phyloP scores from a whole-genome alignment of 2,113 vertebrate genomes.

The Protomyctophum bolini region DNA sequence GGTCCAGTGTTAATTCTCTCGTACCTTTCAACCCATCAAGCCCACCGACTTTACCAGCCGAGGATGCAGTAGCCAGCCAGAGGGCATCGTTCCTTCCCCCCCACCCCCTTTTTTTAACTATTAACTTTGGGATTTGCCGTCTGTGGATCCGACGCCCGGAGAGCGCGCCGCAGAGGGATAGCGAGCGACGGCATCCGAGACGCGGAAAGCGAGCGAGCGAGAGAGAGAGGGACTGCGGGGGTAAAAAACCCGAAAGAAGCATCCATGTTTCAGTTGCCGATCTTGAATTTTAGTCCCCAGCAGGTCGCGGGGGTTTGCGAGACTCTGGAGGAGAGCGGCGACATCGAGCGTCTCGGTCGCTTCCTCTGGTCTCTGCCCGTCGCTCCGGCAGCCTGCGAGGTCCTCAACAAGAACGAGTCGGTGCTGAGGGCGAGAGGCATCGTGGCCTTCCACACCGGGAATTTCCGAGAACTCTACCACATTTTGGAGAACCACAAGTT shows the following conservation, averaged over 20 bases:
- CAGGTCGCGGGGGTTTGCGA: conserved; percentile 99
- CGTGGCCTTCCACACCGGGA: conserved; percentile 97
- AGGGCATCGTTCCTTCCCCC: conserved; percentile 56
- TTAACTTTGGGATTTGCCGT: conserved; percentile 74
- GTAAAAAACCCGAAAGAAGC: conserved; percentile 70
- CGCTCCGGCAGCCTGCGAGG: conserved; percentile 97
- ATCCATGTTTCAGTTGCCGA: conserved; percentile 99
- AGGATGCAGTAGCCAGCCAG: conserved; percentile 76
- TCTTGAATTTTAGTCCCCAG: conserved; percentile 99
- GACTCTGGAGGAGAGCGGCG: conserved; percentile 98
- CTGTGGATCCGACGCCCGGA: conserved; percentile 46
- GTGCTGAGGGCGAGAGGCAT: conserved; percentile 94
- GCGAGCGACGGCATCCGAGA: conserved; percentile 45
- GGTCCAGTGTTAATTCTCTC: conserved; percentile 76
- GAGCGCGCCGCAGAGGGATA: conserved; percentile 46
- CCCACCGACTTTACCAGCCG: conserved; percentile 68
- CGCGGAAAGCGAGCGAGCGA: conserved; percentile 55
- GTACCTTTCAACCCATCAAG: conserved; percentile 70
- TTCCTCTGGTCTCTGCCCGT: conserved; percentile 99
- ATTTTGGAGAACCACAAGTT: conserved; percentile 99
- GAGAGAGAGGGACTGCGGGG: conserved; percentile 60
- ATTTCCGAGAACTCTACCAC: conserved; percentile 98
- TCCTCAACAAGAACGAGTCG: conserved; percentile 97
- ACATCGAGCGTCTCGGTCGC: conserved; percentile 96
- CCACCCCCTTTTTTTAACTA: conserved; percentile 11